phyloP scores from a whole-genome alignment of 2,113 vertebrate species.

The Colinus virginianus region DNA sequence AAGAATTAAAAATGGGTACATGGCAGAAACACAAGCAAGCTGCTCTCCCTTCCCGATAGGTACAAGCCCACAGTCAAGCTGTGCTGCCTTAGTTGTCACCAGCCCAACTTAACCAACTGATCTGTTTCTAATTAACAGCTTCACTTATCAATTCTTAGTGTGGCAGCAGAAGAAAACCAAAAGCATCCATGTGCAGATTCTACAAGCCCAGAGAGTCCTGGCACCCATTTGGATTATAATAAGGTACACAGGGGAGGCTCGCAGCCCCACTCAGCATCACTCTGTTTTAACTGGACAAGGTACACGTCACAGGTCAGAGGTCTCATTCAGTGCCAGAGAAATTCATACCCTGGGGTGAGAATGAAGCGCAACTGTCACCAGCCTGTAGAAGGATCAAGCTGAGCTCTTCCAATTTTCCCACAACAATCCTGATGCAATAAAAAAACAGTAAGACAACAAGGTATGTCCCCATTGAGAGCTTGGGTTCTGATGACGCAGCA shows the following conservation, averaged over 20 bases:
- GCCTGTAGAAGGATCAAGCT: not conserved
- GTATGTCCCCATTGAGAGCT: not conserved
- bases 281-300: not conserved
- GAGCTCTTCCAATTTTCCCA: not conserved
- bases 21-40: not conserved
- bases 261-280: fast-evolving
- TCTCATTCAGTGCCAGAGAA: not conserved
- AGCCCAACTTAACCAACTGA: not conserved
- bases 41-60: not conserved
- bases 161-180: not conserved
- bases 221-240: too few relatives aligned
- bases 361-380: fast-evolving
- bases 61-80: not conserved
- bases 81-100: not conserved
- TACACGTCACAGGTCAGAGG: not conserved
- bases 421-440: not conserved
- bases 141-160: not conserved
- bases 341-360: not conserved
- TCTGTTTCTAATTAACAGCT: not conserved
- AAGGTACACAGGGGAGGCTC: not conserved
- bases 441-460: not conserved
- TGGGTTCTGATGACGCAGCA: not conserved
- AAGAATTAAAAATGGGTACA: not conserved
- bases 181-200: not conserved
- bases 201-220: not conserved